These are phyloP conservation scores for Sylvia borin DNA, from an alignment of 2,797 vertebrate species.

Conservation along the genomic window DNA sequence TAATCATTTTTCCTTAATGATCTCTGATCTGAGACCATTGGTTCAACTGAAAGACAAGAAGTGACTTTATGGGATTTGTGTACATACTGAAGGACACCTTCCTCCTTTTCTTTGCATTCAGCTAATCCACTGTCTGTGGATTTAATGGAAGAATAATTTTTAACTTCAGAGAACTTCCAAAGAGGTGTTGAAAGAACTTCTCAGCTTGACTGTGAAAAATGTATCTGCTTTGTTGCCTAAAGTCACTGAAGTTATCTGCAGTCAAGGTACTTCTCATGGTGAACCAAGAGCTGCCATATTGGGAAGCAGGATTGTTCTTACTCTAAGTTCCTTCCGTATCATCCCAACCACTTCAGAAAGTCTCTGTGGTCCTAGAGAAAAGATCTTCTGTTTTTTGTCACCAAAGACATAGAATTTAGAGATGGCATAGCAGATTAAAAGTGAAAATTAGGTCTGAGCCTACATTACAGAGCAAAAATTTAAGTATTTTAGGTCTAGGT, in stretches of 20 bases:
- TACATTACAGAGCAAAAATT: neutral
- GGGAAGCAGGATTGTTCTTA: neutral
- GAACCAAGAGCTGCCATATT: neutral
- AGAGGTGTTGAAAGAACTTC: neutral
- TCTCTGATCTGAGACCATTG: neutral
- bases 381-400: neutral
- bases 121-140: neutral
- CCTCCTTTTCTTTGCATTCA: neutral
- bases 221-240: neutral
- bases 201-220: neutral
- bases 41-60: neutral
- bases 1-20: constrained; percentile 29
- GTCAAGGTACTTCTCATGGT: neutral
- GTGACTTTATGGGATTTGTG: neutral
- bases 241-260: neutral
- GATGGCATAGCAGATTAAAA: neutral
- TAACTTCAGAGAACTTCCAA: neutral
- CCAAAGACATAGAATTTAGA: neutral
- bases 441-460: neutral
- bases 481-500: neutral
- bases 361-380: neutral
- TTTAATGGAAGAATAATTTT: neutral
- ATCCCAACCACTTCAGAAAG: neutral
- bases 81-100: neutral
- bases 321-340: neutral